A percentile compares a stretch with the other conserved stretches of the same genome.
These are phyloP conservation scores for Perdita meconis DNA, from an alignment of 2,888 invertebrate species.

Conservation along the genomic window DNA sequence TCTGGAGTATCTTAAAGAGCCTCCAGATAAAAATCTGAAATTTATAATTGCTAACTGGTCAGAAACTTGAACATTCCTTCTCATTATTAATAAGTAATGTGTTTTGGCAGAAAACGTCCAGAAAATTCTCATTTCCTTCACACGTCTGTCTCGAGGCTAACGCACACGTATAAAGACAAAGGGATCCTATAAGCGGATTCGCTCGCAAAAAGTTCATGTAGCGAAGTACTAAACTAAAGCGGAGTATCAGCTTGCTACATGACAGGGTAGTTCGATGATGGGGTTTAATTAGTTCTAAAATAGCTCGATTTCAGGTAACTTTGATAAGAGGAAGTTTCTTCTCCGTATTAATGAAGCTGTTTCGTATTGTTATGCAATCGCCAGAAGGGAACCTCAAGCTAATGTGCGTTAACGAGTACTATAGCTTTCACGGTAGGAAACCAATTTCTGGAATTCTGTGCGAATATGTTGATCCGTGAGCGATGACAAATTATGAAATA, in stretches of 20 bases:
- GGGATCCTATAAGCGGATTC: not conserved
- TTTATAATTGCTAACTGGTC: too few relatives aligned
- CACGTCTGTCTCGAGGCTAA: too few relatives aligned
- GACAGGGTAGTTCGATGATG: conserved; percentile 58
- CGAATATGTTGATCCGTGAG: conserved; percentile 8
- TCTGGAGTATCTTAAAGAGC: too few relatives aligned
- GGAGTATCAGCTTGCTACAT: conserved; percentile 36
- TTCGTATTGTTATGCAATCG: conserved; percentile 68
- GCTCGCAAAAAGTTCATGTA: not conserved
- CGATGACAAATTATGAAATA: not conserved
- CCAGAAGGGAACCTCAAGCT: conserved; percentile 69
- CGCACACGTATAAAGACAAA: too few relatives aligned
- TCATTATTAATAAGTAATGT: too few relatives aligned
- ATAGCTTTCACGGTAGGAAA: conserved; percentile 40
- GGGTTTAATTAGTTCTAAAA: conserved; percentile 72
- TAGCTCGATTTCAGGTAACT: conserved; percentile 36
- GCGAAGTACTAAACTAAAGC: not conserved
- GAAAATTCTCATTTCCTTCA: too few relatives aligned
- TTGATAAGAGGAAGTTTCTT: conserved; percentile 39
- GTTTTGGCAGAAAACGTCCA: too few relatives aligned
- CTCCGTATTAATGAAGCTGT: conserved; percentile 73
- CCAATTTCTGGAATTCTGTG: conserved; percentile 47
- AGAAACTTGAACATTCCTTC: too few relatives aligned
- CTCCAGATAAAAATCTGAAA: too few relatives aligned
- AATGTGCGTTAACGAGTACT: conserved; percentile 77